Percentiles rank a stretch among this genome's conserved stretches.
Evolutionary conservation across 2,888 invertebrate genomes (phyloP).

Genomic region (Orthonevra nobilis): DNA sequence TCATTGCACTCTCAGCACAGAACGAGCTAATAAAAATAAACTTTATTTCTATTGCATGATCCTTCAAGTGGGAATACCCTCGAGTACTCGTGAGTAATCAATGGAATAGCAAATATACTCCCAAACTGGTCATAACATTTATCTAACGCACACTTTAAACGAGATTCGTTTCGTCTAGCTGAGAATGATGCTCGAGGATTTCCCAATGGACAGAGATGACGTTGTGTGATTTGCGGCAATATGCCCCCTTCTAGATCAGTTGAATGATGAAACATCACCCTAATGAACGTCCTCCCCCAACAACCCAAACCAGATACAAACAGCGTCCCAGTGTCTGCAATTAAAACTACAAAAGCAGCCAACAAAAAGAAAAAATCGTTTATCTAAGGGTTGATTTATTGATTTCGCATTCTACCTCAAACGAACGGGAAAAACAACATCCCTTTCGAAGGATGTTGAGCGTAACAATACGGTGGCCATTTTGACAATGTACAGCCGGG

Average conservation of each 20-base stretch:
- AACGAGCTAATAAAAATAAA: conserved; percentile 51
- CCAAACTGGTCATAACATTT: conserved; percentile 60
- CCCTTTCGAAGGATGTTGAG: conserved; percentile 28
- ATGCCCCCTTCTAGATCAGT: not conserved
- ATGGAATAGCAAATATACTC: conserved; percentile 14
- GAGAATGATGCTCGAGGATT: conserved; percentile 40
- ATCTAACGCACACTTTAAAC: conserved; percentile 56
- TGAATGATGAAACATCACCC: conserved; percentile 34
- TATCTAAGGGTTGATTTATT: conserved; percentile 63
- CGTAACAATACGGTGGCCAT: conserved; percentile 53
- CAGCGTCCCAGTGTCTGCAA: conserved; percentile 48
- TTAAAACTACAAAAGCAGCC: conserved; percentile 53
- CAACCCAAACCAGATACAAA: conserved; percentile 23
- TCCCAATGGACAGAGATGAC: conserved; percentile 56
- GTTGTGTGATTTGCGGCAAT: conserved; percentile 39
- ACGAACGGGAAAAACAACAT: conserved; percentile 26
- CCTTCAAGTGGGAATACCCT: conserved; percentile 37
- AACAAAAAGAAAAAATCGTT: conserved; percentile 36
- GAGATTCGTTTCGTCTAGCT: conserved; percentile 1
- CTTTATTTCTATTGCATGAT: conserved; percentile 48
- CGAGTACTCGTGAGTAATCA: conserved; percentile 39
- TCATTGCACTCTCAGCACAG: conserved; percentile 18
- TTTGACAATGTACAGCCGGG: conserved; percentile 25
- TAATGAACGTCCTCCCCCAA: conserved; percentile 31
- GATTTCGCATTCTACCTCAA: conserved; percentile 55